Conservation (phyloP, 2,113 vertebrate species). For the Phaethon lepturus region DNA sequence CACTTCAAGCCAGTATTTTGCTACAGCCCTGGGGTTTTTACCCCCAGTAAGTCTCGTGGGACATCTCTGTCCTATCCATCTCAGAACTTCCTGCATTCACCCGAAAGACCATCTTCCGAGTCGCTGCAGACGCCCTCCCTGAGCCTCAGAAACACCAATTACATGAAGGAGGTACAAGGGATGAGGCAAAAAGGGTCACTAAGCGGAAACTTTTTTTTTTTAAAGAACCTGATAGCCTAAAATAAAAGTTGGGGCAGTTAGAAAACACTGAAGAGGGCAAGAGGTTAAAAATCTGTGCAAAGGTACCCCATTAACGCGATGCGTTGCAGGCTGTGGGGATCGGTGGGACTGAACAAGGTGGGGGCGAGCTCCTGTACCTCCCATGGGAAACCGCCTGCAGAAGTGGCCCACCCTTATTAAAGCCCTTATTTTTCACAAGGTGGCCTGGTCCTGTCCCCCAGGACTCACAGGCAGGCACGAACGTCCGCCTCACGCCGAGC, state of each 20-base stretch:
- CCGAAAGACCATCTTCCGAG: neutral
- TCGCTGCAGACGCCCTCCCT: neutral
- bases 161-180: neutral
- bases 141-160: neutral
- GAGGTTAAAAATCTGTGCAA: neutral
- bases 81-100: neutral
- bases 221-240: neutral
- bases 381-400: neutral
- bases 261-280: neutral
- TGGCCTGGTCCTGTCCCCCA: neutral
- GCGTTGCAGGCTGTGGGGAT: neutral
- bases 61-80: neutral
- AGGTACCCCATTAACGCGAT: neutral
- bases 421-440: neutral
- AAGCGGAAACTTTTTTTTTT: neutral
- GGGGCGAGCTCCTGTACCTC: neutral
- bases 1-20: neutral
- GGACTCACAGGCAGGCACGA: fast-evolving
- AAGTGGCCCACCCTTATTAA: neutral
- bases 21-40: neutral
- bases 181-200: neutral
- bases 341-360: neutral
- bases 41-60: neutral
- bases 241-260: neutral
- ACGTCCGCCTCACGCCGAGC: fast-evolving